Percentiles rank a stretch among this genome's conserved stretches.
Conservation (phyloP, 2,888 invertebrate genomes). For the Rhamphomyia laevipes region DNA sequence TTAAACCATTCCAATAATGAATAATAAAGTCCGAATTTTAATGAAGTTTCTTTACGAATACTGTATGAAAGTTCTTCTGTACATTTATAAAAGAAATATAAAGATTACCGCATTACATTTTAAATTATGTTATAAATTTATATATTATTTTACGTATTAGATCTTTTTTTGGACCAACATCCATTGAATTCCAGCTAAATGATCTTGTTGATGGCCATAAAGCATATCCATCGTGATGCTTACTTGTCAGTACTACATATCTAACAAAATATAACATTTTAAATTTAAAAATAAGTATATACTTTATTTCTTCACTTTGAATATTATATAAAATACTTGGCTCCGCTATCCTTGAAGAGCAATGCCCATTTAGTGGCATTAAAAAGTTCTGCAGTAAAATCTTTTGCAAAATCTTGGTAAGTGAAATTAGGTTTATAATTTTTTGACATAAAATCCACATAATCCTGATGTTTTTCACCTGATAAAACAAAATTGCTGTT, state of each 20-base stretch:
- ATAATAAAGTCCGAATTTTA: conserved; percentile 76
- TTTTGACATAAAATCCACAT: conserved; percentile 59
- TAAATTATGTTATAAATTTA: background rate
- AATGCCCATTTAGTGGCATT: conserved; percentile 75
- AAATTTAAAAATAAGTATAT: background rate
- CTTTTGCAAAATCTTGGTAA: conserved; percentile 83
- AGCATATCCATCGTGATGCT: conserved; percentile 81
- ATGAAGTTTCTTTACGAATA: conserved; percentile 44
- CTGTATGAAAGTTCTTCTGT: conserved; percentile 54
- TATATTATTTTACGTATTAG: conserved; percentile 46
- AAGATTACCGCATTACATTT: background rate
- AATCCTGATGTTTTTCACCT: conserved; percentile 29
- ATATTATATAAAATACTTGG: conserved; percentile 47
- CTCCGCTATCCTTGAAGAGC: conserved; percentile 73
- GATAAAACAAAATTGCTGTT: conserved; percentile 12
- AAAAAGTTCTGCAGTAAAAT: conserved; percentile 84
- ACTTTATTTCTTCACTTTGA: background rate
- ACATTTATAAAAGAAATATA: background rate
- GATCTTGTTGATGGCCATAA: conserved; percentile 69
- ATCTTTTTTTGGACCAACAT: conserved; percentile 66
- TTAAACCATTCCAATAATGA: conserved; percentile 83
- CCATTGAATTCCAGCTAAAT: conserved; percentile 75
- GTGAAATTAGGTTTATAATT: conserved; percentile 76
- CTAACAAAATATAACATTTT: conserved; percentile 36
- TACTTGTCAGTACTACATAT: conserved; percentile 73